Conservation (phyloP, 2,113 vertebrate genomes). For the Chaetops frenatus region DNA sequence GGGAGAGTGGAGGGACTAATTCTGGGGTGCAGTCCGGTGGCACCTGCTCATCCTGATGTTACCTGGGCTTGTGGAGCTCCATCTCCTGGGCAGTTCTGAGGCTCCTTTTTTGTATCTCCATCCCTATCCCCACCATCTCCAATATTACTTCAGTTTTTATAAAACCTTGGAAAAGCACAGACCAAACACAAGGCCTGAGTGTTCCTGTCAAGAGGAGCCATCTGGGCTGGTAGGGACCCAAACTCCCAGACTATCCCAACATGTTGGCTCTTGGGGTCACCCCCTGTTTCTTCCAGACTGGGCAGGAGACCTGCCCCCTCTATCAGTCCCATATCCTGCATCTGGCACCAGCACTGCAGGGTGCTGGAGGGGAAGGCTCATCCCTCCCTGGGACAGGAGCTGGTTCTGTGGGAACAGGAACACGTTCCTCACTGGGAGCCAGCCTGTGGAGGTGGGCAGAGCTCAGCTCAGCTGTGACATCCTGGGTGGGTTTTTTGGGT, state of each 20-base stretch:
- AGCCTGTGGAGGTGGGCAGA: neutral
- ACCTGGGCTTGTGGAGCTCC: neutral
- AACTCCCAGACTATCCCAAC: neutral
- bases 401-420: neutral
- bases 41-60: too few relatives aligned
- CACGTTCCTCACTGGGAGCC: fast-evolving
- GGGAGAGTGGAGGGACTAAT: neutral
- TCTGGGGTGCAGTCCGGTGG: neutral
- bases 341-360: fast-evolving
- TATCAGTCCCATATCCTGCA: neutral
- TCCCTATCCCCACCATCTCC: neutral
- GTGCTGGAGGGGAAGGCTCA: neutral
- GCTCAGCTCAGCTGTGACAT: fast-evolving
- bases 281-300: neutral
- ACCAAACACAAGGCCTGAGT: fast-evolving
- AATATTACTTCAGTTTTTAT: neutral
- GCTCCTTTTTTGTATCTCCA: neutral
- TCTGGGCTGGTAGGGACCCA: neutral
- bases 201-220: neutral
- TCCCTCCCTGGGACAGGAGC: neutral
- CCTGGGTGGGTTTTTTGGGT: neutral
- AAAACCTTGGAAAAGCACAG: neutral
- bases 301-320: neutral
- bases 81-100: neutral
- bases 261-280: neutral